A percentile compares a stretch with the other conserved stretches of the same genome.
Conservation (phyloP, 2,888 invertebrate genomes). For the Acanthosepion esculentum region DNA sequence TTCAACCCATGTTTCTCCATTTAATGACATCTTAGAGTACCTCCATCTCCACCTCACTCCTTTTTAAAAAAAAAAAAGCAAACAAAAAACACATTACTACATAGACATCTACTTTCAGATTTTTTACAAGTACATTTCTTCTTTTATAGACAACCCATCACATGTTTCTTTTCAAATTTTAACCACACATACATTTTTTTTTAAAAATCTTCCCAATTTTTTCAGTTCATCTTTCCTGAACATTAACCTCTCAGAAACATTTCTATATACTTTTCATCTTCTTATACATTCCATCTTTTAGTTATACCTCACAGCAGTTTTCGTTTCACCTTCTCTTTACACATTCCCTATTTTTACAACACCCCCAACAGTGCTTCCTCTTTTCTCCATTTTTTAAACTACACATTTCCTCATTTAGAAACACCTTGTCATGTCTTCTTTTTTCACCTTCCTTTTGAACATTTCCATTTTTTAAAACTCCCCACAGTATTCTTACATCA, state of each 20-base stretch:
- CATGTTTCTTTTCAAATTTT: not conserved
- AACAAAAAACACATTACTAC: not conserved
- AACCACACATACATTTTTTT: not conserved
- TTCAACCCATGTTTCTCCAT: not conserved
- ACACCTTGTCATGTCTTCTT: not conserved
- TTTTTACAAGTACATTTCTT: not conserved
- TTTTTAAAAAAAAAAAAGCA: not conserved
- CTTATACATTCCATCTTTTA: not conserved
- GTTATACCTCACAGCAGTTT: not conserved
- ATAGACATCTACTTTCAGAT: not conserved
- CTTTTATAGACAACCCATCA: not conserved
- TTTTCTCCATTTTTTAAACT: not conserved
- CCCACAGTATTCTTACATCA: not conserved
- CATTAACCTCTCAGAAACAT: not conserved
- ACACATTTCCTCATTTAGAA: not conserved
- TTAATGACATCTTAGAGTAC: not conserved
- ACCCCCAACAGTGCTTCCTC: not conserved
- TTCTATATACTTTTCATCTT: not conserved
- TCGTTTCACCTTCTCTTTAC: not conserved
- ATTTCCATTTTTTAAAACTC: not conserved
- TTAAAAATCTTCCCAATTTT: not conserved
- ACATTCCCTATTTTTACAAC: not conserved
- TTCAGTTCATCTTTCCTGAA: not conserved
- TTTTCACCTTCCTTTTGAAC: not conserved
- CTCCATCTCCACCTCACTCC: not conserved